These are phyloP conservation scores for Troides aeacus DNA, from an alignment of 2,888 invertebrate species.

Conservation along the genomic window DNA sequence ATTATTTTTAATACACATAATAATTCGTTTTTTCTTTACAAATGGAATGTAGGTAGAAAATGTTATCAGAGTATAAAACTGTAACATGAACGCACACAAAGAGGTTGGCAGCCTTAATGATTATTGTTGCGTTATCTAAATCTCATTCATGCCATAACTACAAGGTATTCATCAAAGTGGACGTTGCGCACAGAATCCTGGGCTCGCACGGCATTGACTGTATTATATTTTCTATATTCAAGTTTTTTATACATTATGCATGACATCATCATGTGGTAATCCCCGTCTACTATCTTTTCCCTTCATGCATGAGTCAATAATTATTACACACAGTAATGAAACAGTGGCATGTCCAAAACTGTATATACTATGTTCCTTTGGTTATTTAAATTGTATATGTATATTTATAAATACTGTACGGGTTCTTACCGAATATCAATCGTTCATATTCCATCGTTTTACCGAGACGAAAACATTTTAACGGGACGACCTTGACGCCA, in stretches of 20 bases:
- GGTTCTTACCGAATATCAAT: constrained; percentile 25
- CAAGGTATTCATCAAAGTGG: constrained; percentile 33
- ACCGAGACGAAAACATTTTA: constrained; percentile 5
- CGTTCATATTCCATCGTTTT: constrained; percentile 2
- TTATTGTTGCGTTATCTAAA: constrained; percentile 34
- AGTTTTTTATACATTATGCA: constrained; percentile 32
- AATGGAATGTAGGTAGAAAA: neutral
- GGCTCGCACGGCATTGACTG: constrained; percentile 43
- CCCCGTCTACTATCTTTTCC: constrained; percentile 8
- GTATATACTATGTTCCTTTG: neutral
- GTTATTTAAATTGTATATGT: constrained; percentile 1
- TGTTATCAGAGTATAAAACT: neutral
- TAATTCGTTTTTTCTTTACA: neutral
- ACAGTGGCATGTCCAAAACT: constrained; percentile 28
- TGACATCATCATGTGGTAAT: constrained; percentile 30
- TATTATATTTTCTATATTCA: constrained; percentile 30
- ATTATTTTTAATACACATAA: no score
- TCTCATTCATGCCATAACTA: constrained; percentile 47
- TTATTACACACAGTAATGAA: constrained; percentile 12
- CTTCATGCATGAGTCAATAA: constrained; percentile 19
- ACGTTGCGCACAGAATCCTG: constrained; percentile 43
- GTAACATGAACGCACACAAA: neutral
- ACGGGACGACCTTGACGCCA: constrained; percentile 20
- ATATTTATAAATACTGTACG: constrained; percentile 11
- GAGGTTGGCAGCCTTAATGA: constrained; percentile 23